These are phyloP conservation scores for Datnioides undecimradiatus DNA, from an alignment of 2,113 vertebrate genomes.

Conservation along the genomic window DNA sequence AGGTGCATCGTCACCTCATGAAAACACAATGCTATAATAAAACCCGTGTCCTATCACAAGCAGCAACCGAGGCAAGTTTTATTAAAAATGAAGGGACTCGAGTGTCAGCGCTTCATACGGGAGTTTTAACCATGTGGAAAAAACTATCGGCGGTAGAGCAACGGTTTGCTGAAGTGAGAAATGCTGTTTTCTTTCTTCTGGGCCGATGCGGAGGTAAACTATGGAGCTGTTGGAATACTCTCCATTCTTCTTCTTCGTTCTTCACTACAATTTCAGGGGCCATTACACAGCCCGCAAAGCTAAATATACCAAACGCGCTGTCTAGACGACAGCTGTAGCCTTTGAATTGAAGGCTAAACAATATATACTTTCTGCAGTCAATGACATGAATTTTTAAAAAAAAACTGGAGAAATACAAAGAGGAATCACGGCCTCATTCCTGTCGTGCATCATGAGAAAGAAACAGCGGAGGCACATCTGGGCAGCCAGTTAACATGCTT, in stretches of 20 bases:
- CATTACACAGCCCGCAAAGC: conserved; percentile 21
- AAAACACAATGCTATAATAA: conserved; percentile 51
- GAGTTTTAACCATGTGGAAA: neutral
- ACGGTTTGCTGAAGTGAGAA: conserved; percentile 1
- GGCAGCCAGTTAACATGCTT: too few relatives aligned
- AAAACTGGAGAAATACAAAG: conserved; percentile 8
- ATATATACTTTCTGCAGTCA: neutral
- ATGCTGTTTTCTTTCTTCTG: neutral
- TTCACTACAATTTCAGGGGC: conserved; percentile 35
- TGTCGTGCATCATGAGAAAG: neutral
- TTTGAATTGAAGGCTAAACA: conserved; percentile 25
- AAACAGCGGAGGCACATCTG: neutral
- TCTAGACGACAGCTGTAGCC: conserved; percentile 24
- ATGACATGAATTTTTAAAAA: neutral
- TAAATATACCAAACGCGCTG: conserved; percentile 23
- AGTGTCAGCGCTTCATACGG: neutral
- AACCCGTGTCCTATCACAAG: conserved; percentile 36
- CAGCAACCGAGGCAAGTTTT: conserved; percentile 14
- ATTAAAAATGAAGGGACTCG: conserved; percentile 33
- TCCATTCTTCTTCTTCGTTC: too few relatives aligned
- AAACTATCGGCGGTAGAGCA: neutral
- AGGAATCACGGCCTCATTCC: neutral
- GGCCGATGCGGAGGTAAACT: conserved; percentile 25
- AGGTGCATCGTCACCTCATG: conserved; percentile 32
- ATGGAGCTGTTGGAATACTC: conserved; percentile 18